These are phyloP conservation scores for Pelochelys cantorii DNA, from an alignment of 2,797 vertebrate species.

Conservation along the genomic window DNA sequence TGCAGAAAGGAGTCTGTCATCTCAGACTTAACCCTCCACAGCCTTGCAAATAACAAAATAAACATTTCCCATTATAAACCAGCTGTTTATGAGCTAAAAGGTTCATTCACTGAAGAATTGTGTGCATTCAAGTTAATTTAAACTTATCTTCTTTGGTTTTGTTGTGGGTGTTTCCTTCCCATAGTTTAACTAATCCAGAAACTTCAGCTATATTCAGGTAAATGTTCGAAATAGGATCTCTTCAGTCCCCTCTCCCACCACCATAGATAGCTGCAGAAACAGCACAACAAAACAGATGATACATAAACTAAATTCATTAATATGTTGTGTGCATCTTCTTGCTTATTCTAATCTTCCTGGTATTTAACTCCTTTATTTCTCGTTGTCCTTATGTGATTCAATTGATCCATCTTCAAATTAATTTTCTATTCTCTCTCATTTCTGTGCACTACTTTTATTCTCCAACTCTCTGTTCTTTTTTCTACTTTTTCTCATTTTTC, in stretches of 20 bases:
- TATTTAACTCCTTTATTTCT: background rate
- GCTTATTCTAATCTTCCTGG: background rate
- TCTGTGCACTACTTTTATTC: background rate
- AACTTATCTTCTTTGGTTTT: background rate
- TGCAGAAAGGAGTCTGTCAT: background rate
- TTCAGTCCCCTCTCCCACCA: background rate
- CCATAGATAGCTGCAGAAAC: no score
- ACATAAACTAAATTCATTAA: background rate
- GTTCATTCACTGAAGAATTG: background rate
- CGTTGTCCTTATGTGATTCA: background rate
- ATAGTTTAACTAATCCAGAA: background rate
- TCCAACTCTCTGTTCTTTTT: background rate
- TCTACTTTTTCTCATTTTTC: background rate
- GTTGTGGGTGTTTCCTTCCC: background rate
- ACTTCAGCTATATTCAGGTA: background rate
- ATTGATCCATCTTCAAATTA: background rate
- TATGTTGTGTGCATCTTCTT: background rate
- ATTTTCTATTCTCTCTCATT: background rate
- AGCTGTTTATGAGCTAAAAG: background rate
- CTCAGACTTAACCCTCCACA: background rate
- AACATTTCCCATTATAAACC: background rate
- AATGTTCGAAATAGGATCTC: background rate
- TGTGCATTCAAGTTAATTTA: background rate
- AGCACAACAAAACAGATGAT: background rate
- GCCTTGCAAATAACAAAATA: background rate